Conservation (phyloP, 2,113 vertebrate genomes). For the Pholis gunnellus region DNA sequence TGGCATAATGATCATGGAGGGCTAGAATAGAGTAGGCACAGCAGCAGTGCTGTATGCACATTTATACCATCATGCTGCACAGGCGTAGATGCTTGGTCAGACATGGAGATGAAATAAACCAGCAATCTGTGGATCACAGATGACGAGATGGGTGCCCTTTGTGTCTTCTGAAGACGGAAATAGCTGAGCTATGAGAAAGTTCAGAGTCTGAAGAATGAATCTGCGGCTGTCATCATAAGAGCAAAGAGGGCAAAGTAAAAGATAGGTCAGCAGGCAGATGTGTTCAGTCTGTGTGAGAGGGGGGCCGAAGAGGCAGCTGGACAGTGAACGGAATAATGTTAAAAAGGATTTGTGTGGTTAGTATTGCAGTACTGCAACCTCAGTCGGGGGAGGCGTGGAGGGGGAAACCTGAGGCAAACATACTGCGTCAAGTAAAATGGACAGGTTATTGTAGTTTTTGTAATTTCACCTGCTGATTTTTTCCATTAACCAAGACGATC, state of each 20-base stretch:
- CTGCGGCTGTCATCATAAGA: conserved; percentile 13
- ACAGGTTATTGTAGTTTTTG: neutral
- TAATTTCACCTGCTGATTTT: neutral
- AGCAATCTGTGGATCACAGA: conserved; percentile 33
- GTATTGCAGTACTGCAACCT: neutral
- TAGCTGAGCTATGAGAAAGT: conserved; percentile 21
- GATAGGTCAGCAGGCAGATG: neutral
- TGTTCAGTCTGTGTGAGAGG: neutral
- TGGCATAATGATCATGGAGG: no score
- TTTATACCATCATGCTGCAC: neutral
- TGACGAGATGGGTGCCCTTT: conserved; percentile 21
- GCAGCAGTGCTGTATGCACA: conserved; percentile 1
- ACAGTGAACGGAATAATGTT: neutral
- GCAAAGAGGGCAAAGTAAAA: conserved; percentile 17
- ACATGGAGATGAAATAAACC: conserved; percentile 24
- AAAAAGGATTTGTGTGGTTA: neutral
- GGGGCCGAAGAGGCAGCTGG: neutral
- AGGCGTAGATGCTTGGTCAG: conserved; percentile 30
- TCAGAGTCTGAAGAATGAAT: conserved; percentile 15
- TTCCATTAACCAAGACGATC: no score
- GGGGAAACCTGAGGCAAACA: neutral
- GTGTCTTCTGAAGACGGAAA: conserved; percentile 39
- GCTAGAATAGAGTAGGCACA: neutral
- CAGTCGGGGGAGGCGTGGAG: no score
- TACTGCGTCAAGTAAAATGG: neutral